Conservation (phyloP, 1,140 invertebrate species). For the Ectropis grisescens region DNA sequence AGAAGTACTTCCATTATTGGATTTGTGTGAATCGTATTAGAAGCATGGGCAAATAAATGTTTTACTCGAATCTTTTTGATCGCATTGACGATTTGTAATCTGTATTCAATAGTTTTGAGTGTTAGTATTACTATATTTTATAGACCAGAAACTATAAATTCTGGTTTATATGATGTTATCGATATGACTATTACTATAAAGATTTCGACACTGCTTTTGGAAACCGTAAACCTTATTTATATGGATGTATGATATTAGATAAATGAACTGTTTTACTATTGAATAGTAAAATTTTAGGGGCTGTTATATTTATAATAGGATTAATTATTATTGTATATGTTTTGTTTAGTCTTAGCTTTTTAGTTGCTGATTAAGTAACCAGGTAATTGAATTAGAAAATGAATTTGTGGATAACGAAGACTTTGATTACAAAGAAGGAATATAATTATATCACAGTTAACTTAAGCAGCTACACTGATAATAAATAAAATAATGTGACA, state of each 20-base stretch:
- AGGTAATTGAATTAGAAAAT: background rate
- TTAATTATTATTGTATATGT: slow-evolving; percentile 56
- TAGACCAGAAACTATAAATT: background rate
- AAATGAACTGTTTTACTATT: slow-evolving; percentile 49
- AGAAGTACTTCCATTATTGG: too few species aligned
- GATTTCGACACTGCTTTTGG: slow-evolving; percentile 33
- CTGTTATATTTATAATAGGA: slow-evolving; percentile 62
- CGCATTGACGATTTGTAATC: too few species aligned
- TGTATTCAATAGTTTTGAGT: slow-evolving; percentile 4
- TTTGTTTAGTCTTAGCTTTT: slow-evolving; percentile 37
- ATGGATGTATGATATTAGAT: slow-evolving; percentile 34
- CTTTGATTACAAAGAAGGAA: too few species aligned
- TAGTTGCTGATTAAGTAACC: slow-evolving; percentile 1
- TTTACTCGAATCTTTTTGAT: too few species aligned
- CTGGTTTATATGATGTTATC: too few species aligned
- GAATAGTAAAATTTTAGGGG: slow-evolving; percentile 55
- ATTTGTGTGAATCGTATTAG: too few species aligned
- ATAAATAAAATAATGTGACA: too few species aligned
- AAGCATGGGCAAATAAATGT: too few species aligned
- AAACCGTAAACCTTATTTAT: slow-evolving; percentile 27
- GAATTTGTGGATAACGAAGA: too few species aligned
- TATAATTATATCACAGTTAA: too few species aligned
- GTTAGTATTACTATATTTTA: slow-evolving; percentile 5
- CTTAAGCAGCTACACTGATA: too few species aligned
- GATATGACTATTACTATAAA: slow-evolving; percentile 3